These are phyloP conservation scores for Papilio machaon DNA, from an alignment of 1,140 invertebrate genomes.

Conservation along the genomic window DNA sequence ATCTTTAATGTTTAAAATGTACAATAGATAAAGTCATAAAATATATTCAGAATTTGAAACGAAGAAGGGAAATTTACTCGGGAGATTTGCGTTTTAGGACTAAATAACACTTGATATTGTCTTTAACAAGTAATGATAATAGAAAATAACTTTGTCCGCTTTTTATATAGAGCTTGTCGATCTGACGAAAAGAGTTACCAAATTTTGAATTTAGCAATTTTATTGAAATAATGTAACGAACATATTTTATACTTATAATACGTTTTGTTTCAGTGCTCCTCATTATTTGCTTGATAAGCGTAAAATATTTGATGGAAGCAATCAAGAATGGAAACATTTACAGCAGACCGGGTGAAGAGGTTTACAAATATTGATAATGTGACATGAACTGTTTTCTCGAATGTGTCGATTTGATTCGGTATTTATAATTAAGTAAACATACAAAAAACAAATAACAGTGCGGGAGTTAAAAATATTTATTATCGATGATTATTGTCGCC, in stretches of 20 bases:
- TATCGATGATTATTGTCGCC: too few species aligned
- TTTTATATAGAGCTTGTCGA: background rate
- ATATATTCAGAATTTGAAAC: too few species aligned
- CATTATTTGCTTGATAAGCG: conserved; percentile 73
- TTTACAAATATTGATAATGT: conserved; percentile 59
- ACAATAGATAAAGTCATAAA: too few species aligned
- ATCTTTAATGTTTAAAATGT: too few species aligned
- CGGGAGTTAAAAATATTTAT: too few species aligned
- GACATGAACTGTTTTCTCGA: background rate
- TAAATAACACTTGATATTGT: too few species aligned
- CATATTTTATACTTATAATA: background rate
- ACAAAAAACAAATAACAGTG: background rate
- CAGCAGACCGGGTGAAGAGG: conserved; percentile 64
- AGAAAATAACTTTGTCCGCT: too few species aligned
- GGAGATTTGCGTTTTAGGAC: too few species aligned
- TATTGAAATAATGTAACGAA: background rate
- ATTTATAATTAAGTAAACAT: conserved; percentile 5
- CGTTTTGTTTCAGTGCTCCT: conserved; percentile 67
- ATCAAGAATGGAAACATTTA: conserved; percentile 73
- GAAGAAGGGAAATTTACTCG: too few species aligned
- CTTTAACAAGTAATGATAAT: too few species aligned
- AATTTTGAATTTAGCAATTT: background rate
- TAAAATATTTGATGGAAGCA: conserved; percentile 76
- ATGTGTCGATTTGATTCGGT: background rate
- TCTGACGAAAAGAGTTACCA: background rate